phyloP scores from a whole-genome alignment of 2,113 vertebrate species.

The Nyctereutes procyonoides region DNA sequence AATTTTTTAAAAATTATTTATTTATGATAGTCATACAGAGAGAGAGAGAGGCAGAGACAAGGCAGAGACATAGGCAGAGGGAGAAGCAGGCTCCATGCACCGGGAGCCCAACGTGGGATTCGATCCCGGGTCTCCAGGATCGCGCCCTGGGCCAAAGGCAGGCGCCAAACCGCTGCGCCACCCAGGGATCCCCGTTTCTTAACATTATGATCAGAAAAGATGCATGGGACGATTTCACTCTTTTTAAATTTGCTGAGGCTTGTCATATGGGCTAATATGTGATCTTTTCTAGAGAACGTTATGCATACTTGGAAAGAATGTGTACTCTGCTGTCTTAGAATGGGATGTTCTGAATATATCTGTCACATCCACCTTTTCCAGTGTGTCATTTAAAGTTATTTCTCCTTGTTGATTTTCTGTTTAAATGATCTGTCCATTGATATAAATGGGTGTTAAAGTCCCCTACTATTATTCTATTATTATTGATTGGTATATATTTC shows the following conservation, averaged over 20 bases:
- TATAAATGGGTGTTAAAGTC: not conserved
- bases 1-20: too few relatives aligned
- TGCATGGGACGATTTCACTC: not conserved
- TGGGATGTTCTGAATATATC: not conserved
- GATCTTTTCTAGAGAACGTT: not conserved
- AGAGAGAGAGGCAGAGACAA: too few relatives aligned
- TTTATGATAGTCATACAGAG: too few relatives aligned
- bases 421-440: not conserved
- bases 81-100: too few relatives aligned
- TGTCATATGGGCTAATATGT: not conserved
- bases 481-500: not conserved
- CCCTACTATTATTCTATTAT: not conserved
- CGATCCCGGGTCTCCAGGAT: too few relatives aligned
- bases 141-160: too few relatives aligned
- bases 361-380: not conserved
- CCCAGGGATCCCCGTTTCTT: too few relatives aligned
- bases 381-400: not conserved
- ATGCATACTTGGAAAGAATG: not conserved
- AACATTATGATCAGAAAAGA: not conserved
- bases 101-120: too few relatives aligned
- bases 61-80: too few relatives aligned
- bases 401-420: not conserved
- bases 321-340: not conserved
- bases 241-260: not conserved
- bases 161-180: too few relatives aligned